phyloP scores from a whole-genome alignment of 2,888 invertebrate species.

The Muscina levida region DNA sequence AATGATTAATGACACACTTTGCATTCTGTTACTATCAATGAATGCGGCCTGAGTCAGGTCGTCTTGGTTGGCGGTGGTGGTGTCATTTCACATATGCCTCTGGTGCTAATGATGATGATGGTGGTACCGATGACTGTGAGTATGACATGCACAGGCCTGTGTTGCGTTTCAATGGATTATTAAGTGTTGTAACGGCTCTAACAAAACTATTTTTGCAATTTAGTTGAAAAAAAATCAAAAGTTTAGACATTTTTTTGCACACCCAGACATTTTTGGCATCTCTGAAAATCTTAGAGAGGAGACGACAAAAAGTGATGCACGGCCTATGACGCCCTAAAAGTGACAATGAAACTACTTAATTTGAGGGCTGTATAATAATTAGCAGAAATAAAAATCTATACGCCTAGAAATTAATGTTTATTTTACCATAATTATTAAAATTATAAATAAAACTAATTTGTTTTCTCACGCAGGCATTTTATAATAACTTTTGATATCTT shows the following conservation, averaged over 20 bases:
- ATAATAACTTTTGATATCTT: no score
- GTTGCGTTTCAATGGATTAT: background rate
- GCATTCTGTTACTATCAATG: no score
- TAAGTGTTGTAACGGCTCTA: background rate
- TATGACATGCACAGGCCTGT: background rate
- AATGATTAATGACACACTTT: conserved; percentile 36
- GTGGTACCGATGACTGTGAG: background rate
- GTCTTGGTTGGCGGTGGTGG: no score
- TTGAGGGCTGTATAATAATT: no score
- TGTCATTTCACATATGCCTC: no score
- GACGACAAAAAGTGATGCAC: background rate
- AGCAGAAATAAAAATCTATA: no score
- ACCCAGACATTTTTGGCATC: background rate
- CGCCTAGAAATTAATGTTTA: no score
- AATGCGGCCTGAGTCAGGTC: no score
- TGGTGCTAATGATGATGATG: background rate
- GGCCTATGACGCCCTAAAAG: background rate
- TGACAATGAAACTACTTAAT: no score
- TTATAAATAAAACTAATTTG: no score
- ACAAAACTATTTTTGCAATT: background rate
- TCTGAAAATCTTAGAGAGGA: background rate
- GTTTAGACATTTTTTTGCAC: background rate
- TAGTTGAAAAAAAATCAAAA: background rate
- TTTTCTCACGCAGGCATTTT: no score
- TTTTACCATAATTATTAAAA: no score